Conservation (phyloP, 35 echinoderm and acorn worm species). For the Apostichopus parvimensis region DNA sequence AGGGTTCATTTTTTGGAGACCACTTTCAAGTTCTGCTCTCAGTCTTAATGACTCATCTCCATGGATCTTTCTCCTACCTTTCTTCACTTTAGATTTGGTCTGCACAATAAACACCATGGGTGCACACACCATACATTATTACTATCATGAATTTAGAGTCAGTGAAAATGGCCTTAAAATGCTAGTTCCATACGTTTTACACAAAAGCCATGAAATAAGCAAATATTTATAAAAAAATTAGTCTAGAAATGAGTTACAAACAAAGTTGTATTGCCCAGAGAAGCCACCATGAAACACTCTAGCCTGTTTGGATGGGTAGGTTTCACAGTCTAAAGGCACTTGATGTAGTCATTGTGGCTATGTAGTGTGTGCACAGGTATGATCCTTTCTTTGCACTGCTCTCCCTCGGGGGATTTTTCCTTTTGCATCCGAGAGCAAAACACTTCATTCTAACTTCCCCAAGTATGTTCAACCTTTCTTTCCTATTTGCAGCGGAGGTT, state of each 20-base stretch:
- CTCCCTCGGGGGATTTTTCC: neutral
- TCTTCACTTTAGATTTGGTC: no score
- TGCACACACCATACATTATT: no score
- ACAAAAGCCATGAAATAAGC: neutral
- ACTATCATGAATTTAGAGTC: neutral
- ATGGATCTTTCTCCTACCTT: no score
- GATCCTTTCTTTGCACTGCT: neutral
- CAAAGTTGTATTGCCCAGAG: neutral
- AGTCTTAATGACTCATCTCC: no score
- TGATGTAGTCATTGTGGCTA: constrained; percentile 21
- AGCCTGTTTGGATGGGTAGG: constrained; percentile 8
- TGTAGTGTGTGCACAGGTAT: neutral
- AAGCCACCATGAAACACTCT: neutral
- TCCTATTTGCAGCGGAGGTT: neutral
- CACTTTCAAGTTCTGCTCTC: no score
- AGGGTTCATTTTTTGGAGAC: no score
- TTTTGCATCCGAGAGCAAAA: constrained; percentile 18
- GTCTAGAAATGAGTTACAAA: neutral
- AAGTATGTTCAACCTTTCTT: constrained; percentile 35
- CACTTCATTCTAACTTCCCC: constrained; percentile 21
- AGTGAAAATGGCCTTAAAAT: neutral
- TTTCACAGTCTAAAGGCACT: constrained; percentile 17
- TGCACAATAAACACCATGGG: no score
- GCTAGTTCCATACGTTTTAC: neutral
- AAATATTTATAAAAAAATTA: constrained; percentile 1